Percentiles rank a stretch among this genome's conserved stretches.
Evolutionary conservation across 2,888 invertebrate species (phyloP).

Genomic region (Drosophila falleni): DNA sequence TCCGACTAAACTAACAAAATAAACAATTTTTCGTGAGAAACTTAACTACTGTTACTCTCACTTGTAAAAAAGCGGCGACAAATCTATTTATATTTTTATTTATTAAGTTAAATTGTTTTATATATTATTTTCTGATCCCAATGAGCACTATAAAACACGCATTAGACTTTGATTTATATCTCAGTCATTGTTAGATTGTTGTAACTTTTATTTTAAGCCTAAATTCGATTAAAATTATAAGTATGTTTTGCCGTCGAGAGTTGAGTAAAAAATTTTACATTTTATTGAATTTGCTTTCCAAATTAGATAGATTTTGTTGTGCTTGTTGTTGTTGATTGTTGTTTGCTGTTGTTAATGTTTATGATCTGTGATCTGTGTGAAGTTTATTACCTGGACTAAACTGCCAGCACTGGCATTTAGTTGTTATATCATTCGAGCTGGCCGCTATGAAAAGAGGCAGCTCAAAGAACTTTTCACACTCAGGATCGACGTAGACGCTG

Average conservation of each 20-base stretch:
- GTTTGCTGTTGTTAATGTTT: conserved; percentile 21
- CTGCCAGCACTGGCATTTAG: conserved; percentile 85
- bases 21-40: neutral
- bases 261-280: conserved; percentile 14
- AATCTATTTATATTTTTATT: neutral
- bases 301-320: conserved; percentile 34
- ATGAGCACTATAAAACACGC: neutral
- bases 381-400: conserved; percentile 84
- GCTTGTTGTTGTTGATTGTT: conserved; percentile 6
- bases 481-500: conserved; percentile 86
- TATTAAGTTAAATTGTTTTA: neutral
- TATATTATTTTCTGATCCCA: neutral
- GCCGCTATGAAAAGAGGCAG: conserved; percentile 84
- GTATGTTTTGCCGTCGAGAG: neutral
- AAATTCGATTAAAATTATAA: conserved; percentile 26
- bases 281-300: conserved; percentile 18
- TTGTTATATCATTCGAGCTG: conserved; percentile 84
- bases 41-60: neutral
- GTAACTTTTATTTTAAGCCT: neutral
- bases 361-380: conserved; percentile 26
- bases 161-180: no score
- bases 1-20: neutral
- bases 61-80: neutral
- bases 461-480: conserved; percentile 85
- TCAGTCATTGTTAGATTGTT: neutral